These are phyloP conservation scores for Saccostrea glomerata DNA, from an alignment of 1,140 invertebrate genomes.

Conservation along the genomic window DNA sequence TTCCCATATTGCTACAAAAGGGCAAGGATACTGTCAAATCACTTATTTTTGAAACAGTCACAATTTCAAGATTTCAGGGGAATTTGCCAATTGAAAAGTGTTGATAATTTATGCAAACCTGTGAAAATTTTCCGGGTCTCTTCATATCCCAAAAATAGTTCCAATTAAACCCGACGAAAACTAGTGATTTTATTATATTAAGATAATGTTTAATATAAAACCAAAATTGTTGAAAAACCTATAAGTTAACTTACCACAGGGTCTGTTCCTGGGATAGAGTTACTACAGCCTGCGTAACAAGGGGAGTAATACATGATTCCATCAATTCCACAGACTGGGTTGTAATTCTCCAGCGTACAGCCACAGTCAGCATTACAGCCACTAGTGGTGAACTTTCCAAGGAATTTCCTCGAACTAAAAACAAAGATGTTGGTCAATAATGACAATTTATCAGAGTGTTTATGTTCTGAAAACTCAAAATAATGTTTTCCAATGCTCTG, in stretches of 20 bases:
- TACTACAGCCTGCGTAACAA: slow-evolving; percentile 71
- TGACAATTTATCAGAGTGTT: too few relatives aligned
- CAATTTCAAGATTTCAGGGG: not conserved
- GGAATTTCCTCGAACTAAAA: slow-evolving; percentile 40
- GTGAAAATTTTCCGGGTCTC: too few relatives aligned
- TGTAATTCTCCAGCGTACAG: slow-evolving; percentile 65
- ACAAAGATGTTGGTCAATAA: not conserved
- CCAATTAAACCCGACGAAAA: too few relatives aligned
- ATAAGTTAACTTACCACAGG: slow-evolving; percentile 45
- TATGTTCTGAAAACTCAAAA: too few relatives aligned
- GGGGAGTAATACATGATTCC: slow-evolving; percentile 73
- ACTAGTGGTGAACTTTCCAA: slow-evolving; percentile 56
- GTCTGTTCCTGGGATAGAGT: slow-evolving; percentile 20
- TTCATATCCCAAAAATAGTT: too few relatives aligned
- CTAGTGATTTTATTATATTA: too few relatives aligned
- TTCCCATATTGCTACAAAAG: slow-evolving; percentile 68
- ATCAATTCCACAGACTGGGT: slow-evolving; percentile 72
- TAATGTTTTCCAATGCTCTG: too few relatives aligned
- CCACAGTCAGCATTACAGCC: slow-evolving; percentile 67
- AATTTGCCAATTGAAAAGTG: too few relatives aligned
- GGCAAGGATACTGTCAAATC: not conserved
- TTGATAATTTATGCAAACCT: too few relatives aligned
- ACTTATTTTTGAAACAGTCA: not conserved
- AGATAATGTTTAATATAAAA: not conserved
- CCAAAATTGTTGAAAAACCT: not conserved